Evolutionary conservation across 2,797 vertebrate species (phyloP), one percentile per base, ranked within the genome.

Genomic region (Lindbergichthys nudifrons): DNA sequence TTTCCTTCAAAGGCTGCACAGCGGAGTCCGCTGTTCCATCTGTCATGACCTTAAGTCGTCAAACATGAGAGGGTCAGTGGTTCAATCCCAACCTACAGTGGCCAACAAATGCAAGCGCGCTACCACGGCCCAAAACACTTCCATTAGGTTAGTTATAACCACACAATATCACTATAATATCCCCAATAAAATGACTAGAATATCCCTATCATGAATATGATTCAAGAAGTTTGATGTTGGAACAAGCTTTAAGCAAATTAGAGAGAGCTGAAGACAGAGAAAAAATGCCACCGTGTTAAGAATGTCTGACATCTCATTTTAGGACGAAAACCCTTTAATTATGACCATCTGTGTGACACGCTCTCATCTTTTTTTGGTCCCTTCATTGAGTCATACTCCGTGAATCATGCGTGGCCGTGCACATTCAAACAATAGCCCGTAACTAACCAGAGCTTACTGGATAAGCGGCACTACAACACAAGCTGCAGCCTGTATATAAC

Each of bases 361-460:
- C 39, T 16, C 52, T 43, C 51, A 51, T 74, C 57, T 61, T 69
- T 57, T 36, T 72, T 53, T 65, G 51, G 21, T 32, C 18, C 73
- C n/a, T 71, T 19, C 26, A 59, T 14, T 83, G 83, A 89, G 50
- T 88, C 87, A 79, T 3, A 72, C 75, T 63, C 23, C 53, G 46
- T 82, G 79, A 77, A 57, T 78, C 66, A 68, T 75, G 80, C 63
- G 48, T 19, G 54, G 46, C 32, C 42, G 23, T 19, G 57, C 65
- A 70, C 71, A 71, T 66, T 79, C 83, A 78, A 73, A 91, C 79
- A 89, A 87, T 65, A 73, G 83, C 59, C 42, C 80, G 86, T 83
- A 77, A 60, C 75, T 69, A 73, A 86, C 85, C 89, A 80, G 84
- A 87, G 79, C 70, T 82, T 72, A 70, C 78, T 78, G 88, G 84